phyloP scores from a whole-genome alignment of 2,113 vertebrate genomes.

The Melanerpes aurifrons region DNA sequence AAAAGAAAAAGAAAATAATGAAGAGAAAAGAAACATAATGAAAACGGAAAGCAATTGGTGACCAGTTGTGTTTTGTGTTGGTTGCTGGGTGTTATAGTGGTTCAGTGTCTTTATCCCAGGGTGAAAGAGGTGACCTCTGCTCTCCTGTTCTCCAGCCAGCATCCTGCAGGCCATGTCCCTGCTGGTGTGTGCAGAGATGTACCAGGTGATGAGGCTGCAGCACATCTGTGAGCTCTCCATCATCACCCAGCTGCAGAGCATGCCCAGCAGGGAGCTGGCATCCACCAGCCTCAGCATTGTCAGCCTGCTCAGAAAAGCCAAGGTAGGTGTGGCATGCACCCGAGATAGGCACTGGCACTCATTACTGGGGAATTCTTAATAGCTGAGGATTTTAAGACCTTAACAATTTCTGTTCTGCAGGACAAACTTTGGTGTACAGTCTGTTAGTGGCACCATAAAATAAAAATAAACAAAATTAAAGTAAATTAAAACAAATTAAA shows the following conservation, averaged over 20 bases:
- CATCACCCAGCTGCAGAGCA: slow-evolving; percentile 93
- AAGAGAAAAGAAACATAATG: too few species aligned
- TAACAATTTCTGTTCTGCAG: background rate
- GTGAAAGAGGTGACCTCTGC: background rate
- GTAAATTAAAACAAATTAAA: too few species aligned
- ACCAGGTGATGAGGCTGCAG: slow-evolving; percentile 94
- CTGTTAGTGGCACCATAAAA: background rate
- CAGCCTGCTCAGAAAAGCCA: slow-evolving; percentile 89
- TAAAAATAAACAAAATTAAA: background rate
- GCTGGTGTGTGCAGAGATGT: slow-evolving; percentile 97
- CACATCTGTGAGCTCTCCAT: slow-evolving; percentile 96
- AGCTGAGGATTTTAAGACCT: background rate
- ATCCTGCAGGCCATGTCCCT: slow-evolving; percentile 97
- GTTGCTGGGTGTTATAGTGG: background rate
- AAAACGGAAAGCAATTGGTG: too few species aligned
- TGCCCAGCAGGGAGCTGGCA: slow-evolving; percentile 93
- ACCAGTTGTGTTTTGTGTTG: background rate
- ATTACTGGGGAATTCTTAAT: background rate
- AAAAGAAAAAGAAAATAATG: too few species aligned
- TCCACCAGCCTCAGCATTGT: slow-evolving; percentile 92
- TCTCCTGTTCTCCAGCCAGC: slow-evolving; percentile 79
- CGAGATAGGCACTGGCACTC: accelerated
- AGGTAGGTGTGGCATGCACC: slow-evolving; percentile 73
- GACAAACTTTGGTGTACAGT: background rate
- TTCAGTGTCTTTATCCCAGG: background rate